These are phyloP conservation scores for Orchesella cincta DNA, from an alignment of 1,140 invertebrate species.

Conservation along the genomic window DNA sequence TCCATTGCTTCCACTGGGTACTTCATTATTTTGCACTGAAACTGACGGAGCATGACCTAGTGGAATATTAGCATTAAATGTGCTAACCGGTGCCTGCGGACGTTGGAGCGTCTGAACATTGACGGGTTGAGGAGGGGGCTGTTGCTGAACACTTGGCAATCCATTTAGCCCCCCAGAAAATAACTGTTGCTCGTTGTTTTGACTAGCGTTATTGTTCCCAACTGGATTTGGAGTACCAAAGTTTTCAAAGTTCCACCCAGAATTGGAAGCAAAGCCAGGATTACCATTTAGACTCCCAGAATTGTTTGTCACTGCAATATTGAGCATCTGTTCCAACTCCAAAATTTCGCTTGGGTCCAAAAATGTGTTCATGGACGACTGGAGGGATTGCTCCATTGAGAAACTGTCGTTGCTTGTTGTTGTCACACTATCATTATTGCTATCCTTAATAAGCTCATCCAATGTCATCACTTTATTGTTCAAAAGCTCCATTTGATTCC, in stretches of 20 bases:
- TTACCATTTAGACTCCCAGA: neutral
- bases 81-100: no score
- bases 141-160: no score
- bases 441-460: conserved; percentile 10
- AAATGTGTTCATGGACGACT: neutral
- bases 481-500: conserved; percentile 12
- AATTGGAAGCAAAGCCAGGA: neutral
- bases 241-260: no score
- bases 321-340: conserved; percentile 17
- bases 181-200: no score
- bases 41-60: no score
- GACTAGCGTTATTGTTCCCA: no score
- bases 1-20: neutral
- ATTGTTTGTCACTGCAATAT: conserved; percentile 14
- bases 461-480: conserved; percentile 19
- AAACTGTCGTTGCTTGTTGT: neutral
- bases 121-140: no score
- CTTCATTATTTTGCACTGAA: neutral
- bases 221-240: no score
- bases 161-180: no score
- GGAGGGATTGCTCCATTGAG: neutral
- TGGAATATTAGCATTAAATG: no score
- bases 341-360: conserved; percentile 15
- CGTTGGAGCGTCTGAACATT: no score
- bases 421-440: neutral